Evolutionary conservation across 1,140 invertebrate species (phyloP), one percentile per base, ranked within the genome.

Genomic region (Hypsibius dujardini): DNA sequence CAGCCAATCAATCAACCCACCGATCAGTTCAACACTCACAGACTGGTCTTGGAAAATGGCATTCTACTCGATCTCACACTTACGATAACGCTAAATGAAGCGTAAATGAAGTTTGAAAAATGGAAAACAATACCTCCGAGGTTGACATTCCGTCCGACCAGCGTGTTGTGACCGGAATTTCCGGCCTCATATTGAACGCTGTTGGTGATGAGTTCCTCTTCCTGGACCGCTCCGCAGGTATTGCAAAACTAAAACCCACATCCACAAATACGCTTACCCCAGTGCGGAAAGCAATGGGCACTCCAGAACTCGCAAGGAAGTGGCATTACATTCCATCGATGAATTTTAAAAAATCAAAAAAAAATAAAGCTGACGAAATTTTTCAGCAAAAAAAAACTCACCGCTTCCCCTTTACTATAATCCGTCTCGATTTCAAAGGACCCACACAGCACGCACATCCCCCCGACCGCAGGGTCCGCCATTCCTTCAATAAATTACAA

Each of bases 111-210:
- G 28, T 28, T 28, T 28, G 28, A 28, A 28, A 28, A 28, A 28
- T 28, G 28, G 28, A 28, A 28, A 28, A 28, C 28, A 28, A 56
- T 67, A 67, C 62, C 42, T 12, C 45, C 62, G 12, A 67, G 42
- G 42, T 45, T 12, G 62, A 67, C 62, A 42, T 12, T 67, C 62
- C 62, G 62, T 45, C 62, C 62, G 42, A 45, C 62, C 3, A 15
- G 62, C 12, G 62, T 67, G 62, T 67, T 67, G 42, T 67, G 62
- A 7, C 62, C 62, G 3, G 62, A 67, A 12, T 12, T 12, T 15
- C 62, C 62, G 42, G 62, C 42, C 45, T 67, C 62, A 67, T 67
- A 67, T 42, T 67, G 62, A 42, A 67, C 3, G 62, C 12, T 67
- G 62, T 67, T 67, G 12, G 62, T 67, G 12, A 67, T 67, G 12